Evolutionary conservation across 2,797 vertebrate species (phyloP), one percentile per base, ranked within the genome.

Genomic region (Fistularia commersonii): DNA sequence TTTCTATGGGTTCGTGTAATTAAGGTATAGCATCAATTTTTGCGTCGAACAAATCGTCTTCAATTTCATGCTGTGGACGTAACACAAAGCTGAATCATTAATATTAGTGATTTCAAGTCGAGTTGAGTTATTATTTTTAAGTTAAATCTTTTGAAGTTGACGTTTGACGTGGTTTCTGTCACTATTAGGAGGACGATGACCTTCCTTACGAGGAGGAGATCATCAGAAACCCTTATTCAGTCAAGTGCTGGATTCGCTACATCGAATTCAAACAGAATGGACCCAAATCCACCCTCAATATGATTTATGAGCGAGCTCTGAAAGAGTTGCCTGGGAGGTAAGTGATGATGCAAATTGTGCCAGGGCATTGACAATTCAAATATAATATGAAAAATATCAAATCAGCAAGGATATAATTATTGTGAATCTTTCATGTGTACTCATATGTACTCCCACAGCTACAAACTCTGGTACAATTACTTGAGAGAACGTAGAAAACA

Each of bases 191-290:
- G 46, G 94, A 97, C 41, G 95, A 96, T 76, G 94, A 97, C 68
- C 77, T 97, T 10, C 94, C 94, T 1, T 96, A 97, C 9, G 95
- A 97, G 76, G 95, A 97, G 69, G 94, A 97, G 78, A 94, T 97
- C 35, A 93, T 97, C 80, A 87, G 95, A 46, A 97, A 97, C 69
- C 95, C 94, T 0, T 97, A 94, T 64, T 97, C 95, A 0, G 94
- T 97, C 55, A 96, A 97, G 50, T 95, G 95, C 62, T 97, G 95
- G 95, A 93, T 96, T 81, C 91, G 95, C 3, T 97, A 97, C 76
- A 90, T 95, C 2, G 94, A 96, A 36, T 93, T 92, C 77, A 95
- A 95, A 48, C 93, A 93, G 59, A 92, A 87, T 2, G 92, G 82
- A 9, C 64, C 87, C 0, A 93, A 88, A 59, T 69, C 90, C 5